Conservation (phyloP, 2,113 vertebrate genomes). For the Pluvianellus socialis region DNA sequence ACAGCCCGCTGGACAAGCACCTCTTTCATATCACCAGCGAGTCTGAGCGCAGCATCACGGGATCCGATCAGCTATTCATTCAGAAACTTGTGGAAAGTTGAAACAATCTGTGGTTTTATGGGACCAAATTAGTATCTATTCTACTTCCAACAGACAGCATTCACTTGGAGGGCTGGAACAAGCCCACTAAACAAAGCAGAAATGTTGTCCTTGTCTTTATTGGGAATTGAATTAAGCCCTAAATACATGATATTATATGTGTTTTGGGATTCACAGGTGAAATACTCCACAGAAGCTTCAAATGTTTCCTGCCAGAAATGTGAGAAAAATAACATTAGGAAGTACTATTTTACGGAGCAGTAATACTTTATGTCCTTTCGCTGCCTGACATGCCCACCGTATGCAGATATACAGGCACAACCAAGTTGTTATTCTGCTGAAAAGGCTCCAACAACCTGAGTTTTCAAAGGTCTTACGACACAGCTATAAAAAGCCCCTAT, state of each 20-base stretch:
- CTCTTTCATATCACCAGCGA: conserved; percentile 8
- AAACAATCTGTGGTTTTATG: conserved; percentile 52
- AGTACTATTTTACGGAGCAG: not conserved
- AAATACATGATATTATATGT: not conserved
- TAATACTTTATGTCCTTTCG: not conserved
- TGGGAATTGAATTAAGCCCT: not conserved
- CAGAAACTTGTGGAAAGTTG: conserved; percentile 33
- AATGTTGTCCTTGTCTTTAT: not conserved
- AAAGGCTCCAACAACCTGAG: not conserved
- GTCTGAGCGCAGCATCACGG: not conserved
- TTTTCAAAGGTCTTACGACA: not conserved
- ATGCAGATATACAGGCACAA: not conserved
- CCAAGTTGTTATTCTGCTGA: not conserved
- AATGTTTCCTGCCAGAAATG: not conserved
- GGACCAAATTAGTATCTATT: conserved; percentile 53
- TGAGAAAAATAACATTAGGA: not conserved
- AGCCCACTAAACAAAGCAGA: not conserved
- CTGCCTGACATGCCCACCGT: not conserved
- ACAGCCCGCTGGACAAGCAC: not conserved
- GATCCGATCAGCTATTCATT: conserved; percentile 16
- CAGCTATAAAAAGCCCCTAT: not conserved
- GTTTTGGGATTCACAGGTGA: not conserved
- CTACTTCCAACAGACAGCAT: not conserved
- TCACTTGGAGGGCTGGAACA: not conserved
- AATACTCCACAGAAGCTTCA: not conserved